Evolutionary conservation across 2,888 invertebrate species (phyloP).

Genomic region (Myopa testacea): DNA sequence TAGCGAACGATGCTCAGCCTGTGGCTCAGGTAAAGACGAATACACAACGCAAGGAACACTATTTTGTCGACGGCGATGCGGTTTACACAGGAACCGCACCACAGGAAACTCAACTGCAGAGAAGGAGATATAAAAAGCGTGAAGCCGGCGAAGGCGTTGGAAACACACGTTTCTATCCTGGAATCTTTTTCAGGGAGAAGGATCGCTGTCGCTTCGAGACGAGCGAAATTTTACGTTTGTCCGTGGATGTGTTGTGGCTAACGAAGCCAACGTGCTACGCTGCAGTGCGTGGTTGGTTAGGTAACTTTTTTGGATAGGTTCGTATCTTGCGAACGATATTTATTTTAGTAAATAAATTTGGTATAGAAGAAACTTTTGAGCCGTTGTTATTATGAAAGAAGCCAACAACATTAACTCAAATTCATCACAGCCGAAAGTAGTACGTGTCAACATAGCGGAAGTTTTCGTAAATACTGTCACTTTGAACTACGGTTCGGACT

Average conservation of each 20-base stretch:
- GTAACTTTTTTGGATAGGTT: constrained; percentile 56
- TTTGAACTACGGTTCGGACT: no score
- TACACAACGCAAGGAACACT: constrained; percentile 62
- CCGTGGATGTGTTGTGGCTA: constrained; percentile 62
- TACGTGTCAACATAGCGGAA: no score
- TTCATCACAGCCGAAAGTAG: no score
- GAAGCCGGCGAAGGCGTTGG: constrained; percentile 23
- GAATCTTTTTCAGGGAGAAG: constrained; percentile 44
- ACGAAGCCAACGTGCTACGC: constrained; percentile 62
- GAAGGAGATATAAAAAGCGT: constrained; percentile 17
- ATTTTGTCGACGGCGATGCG: constrained; percentile 58
- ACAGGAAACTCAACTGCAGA: neutral
- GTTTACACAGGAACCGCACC: constrained; percentile 48
- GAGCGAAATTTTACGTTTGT: constrained; percentile 59
- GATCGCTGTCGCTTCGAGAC: constrained; percentile 61
- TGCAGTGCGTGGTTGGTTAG: constrained; percentile 60
- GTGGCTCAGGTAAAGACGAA: constrained; percentile 60
- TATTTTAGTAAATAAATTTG: no score
- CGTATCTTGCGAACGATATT: no score
- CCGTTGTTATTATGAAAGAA: no score
- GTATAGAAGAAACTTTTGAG: no score
- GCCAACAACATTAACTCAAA: no score
- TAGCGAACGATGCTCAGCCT: constrained; percentile 50
- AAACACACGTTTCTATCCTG: neutral
- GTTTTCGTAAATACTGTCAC: no score